Evolutionary conservation across 2,888 invertebrate genomes (phyloP).

Genomic region (Harmothoe impar): DNA sequence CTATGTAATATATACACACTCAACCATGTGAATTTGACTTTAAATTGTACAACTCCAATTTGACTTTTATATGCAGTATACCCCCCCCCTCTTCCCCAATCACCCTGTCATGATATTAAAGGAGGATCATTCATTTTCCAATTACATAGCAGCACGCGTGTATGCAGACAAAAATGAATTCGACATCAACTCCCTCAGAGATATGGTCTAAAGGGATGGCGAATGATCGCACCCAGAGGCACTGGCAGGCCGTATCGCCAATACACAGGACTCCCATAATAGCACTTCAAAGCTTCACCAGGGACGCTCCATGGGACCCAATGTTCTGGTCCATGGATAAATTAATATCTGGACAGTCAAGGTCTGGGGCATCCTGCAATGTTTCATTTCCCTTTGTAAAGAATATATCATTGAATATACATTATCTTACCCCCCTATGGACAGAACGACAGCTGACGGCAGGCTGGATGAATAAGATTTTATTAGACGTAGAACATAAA

Average conservation of each 20-base stretch:
- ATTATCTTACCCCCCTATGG: no score
- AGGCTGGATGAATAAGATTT: no score
- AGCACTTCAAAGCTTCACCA: slow-evolving; percentile 23
- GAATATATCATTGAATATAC: no score
- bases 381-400: no score
- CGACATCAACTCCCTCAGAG: background rate
- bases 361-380: no score
- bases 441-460: no score
- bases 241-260: background rate
- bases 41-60: no score
- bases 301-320: background rate
- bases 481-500: no score
- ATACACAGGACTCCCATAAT: slow-evolving; percentile 15
- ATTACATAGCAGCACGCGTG: background rate
- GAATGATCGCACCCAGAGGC: background rate
- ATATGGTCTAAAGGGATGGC: background rate
- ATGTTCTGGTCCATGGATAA: background rate
- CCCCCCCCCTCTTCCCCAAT: no score
- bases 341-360: background rate
- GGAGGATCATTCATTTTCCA: slow-evolving; percentile 19
- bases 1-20: no score
- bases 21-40: no score
- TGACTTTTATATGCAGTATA: no score
- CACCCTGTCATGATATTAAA: background rate
- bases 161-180: slow-evolving; percentile 4